phyloP scores from a whole-genome alignment of 2,888 invertebrate genomes.

The Diachrysia chrysitis region DNA sequence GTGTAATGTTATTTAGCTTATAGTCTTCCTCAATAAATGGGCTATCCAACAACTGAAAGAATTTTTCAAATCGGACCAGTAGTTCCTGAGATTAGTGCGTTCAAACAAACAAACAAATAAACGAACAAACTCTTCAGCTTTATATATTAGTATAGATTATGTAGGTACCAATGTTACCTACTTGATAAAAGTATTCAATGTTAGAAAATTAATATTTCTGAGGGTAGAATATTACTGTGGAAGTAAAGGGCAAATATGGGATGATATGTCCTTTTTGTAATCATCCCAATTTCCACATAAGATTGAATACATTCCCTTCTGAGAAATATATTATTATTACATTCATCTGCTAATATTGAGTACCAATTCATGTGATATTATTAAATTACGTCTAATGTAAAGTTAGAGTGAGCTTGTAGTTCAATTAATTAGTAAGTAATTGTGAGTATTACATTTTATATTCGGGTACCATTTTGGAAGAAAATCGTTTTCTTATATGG shows the following conservation, averaged over 20 bases:
- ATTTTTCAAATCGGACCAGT: too few relatives aligned
- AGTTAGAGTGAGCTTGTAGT: background rate
- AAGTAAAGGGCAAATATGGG: background rate
- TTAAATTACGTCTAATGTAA: background rate
- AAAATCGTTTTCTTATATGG: too few relatives aligned
- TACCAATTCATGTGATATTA: background rate
- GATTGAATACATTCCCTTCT: background rate
- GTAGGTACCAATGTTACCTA: background rate
- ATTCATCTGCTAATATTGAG: background rate
- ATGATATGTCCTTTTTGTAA: constrained; percentile 2
- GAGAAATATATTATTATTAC: constrained; percentile 1
- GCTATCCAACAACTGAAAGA: too few relatives aligned
- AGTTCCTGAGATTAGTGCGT: too few relatives aligned
- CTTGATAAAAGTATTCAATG: background rate
- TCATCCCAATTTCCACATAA: background rate
- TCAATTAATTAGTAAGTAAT: background rate
- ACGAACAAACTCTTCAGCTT: too few relatives aligned
- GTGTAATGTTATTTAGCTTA: too few relatives aligned
- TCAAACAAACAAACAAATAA: too few relatives aligned
- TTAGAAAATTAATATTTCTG: constrained; percentile 1
- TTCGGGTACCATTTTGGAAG: background rate
- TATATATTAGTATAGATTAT: too few relatives aligned
- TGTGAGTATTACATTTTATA: background rate
- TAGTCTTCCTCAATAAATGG: too few relatives aligned
- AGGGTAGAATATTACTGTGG: background rate